Evolutionary conservation across 30 jellyfish, hydroid and myxozoan species (phyloP).

Genomic region (Hydra vulgaris): DNA sequence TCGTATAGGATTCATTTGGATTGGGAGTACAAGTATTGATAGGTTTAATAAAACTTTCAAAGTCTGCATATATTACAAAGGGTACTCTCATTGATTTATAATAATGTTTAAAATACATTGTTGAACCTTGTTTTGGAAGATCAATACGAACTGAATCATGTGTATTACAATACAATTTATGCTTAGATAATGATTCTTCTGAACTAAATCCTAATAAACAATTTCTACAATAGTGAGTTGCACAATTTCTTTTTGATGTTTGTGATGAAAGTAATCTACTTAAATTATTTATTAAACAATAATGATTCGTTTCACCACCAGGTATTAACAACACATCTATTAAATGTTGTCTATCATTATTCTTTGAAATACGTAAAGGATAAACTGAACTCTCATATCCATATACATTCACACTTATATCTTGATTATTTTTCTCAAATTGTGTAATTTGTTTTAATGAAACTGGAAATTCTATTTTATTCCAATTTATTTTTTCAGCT

Average conservation of each 20-base stretch:
- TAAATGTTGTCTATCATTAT: background rate
- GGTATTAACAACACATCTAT: conserved; percentile 8
- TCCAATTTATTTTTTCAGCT: conserved; percentile 16
- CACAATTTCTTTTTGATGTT: background rate
- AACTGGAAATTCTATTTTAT: conserved; percentile 10
- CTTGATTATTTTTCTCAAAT: conserved; percentile 32
- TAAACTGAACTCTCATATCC: background rate
- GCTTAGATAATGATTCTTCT: conserved; percentile 13
- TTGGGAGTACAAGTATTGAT: background rate
- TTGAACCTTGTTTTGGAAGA: too few relatives aligned
- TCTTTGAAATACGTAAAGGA: background rate
- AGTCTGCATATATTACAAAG: conserved; percentile 28
- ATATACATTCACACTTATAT: conserved; percentile 14
- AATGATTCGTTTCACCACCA: conserved; percentile 16
- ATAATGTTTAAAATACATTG: conserved; percentile 3
- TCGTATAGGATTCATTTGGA: background rate
- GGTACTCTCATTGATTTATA: conserved; percentile 7
- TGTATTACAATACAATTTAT: background rate
- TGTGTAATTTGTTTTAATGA: background rate
- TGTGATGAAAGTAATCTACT: background rate
- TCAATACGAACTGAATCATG: conserved; percentile 18
- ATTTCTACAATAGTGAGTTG: conserved; percentile 18
- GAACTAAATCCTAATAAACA: conserved; percentile 8
- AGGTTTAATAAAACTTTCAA: conserved; percentile 16
- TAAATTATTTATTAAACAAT: background rate